A percentile compares a stretch with the other conserved stretches of the same genome.
These are phyloP conservation scores for Corvus moneduloides DNA, from an alignment of 2,113 vertebrate species.

Conservation along the genomic window DNA sequence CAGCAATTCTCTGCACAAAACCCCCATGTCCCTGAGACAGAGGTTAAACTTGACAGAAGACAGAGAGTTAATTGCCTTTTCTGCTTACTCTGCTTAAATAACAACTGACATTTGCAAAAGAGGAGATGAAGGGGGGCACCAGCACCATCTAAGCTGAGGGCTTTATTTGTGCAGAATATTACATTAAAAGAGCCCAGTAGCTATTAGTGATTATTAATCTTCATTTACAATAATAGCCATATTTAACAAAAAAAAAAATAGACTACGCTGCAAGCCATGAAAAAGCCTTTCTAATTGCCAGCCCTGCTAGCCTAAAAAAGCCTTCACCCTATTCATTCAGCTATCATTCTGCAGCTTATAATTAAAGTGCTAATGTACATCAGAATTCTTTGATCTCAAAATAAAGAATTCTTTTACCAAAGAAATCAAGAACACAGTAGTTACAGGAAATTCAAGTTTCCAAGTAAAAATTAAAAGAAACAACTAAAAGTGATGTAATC, in stretches of 20 bases:
- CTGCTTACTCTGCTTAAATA: background rate
- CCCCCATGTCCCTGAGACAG: accelerated
- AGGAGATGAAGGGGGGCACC: background rate
- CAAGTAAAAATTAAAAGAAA: conserved; percentile 10
- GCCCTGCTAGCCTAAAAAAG: background rate
- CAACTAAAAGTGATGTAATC: conserved; percentile 7
- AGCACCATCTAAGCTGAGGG: background rate
- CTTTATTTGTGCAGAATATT: background rate
- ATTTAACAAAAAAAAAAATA: conserved; percentile 37
- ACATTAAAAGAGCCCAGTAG: background rate
- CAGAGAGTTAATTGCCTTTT: background rate
- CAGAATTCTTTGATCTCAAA: conserved; percentile 55
- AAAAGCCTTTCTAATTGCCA: conserved; percentile 48
- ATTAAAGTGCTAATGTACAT: conserved; percentile 4
- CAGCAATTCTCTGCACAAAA: background rate
- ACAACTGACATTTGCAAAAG: background rate
- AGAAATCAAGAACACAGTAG: conserved; percentile 19
- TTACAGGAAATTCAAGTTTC: conserved; percentile 2
- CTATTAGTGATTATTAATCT: conserved; percentile 45
- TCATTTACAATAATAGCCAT: conserved; percentile 57
- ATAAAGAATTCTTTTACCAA: conserved; percentile 24
- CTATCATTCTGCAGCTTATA: background rate
- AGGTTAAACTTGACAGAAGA: background rate
- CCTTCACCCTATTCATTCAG: background rate
- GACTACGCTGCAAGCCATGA: background rate